Evolutionary conservation across 2,888 invertebrate species (phyloP).

Genomic region (Priapulus caudatus): DNA sequence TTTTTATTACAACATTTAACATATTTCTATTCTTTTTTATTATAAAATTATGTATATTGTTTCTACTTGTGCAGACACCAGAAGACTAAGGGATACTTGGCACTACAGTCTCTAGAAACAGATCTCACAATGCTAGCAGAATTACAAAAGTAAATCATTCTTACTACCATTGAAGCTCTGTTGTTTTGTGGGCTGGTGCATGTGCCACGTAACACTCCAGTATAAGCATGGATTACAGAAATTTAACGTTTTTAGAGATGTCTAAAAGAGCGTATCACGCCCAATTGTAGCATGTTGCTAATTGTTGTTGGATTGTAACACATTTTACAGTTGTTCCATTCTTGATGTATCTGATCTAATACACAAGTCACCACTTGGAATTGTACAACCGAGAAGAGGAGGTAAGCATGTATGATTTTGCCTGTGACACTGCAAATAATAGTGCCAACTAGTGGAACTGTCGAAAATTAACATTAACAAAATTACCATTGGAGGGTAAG

Average conservation of each 20-base stretch:
- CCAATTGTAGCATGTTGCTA: too few species aligned
- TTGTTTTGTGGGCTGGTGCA: too few species aligned
- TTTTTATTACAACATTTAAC: constrained; percentile 8
- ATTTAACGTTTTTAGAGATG: too few species aligned
- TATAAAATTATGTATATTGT: not conserved
- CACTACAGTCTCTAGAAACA: constrained; percentile 76
- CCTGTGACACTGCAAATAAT: too few species aligned
- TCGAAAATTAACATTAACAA: too few species aligned
- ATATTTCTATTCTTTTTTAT: not conserved
- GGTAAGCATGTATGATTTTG: constrained; percentile 42
- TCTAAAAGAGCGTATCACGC: too few species aligned
- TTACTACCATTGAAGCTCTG: too few species aligned
- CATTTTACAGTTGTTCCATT: not conserved
- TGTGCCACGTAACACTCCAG: too few species aligned
- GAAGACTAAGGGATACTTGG: constrained; percentile 83
- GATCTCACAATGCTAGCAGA: constrained; percentile 71
- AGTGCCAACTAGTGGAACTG: too few species aligned
- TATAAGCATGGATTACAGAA: too few species aligned
- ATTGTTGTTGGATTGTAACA: too few species aligned
- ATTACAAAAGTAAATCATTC: constrained; percentile 35
- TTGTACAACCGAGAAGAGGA: constrained; percentile 65
- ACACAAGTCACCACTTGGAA: constrained; percentile 77
- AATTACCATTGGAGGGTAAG: too few species aligned
- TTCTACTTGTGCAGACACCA: constrained; percentile 49
- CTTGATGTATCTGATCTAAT: constrained; percentile 51